Evolutionary conservation across 2,797 vertebrate genomes (phyloP).

Genomic region (Allobates femoralis): DNA sequence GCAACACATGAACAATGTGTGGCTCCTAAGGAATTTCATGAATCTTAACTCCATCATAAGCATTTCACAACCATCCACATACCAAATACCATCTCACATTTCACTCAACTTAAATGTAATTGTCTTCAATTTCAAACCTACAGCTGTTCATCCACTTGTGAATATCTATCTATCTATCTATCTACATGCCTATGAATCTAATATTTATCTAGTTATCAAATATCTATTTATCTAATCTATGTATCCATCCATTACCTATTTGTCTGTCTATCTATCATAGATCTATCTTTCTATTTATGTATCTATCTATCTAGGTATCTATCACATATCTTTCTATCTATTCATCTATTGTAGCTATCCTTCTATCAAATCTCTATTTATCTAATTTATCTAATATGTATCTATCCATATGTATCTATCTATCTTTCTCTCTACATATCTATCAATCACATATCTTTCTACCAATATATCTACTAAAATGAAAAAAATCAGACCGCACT

Average conservation of each 20-base stretch:
- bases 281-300: too few relatives aligned
- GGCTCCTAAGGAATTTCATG: background rate
- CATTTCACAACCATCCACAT: background rate
- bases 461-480: too few relatives aligned
- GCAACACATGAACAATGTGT: background rate
- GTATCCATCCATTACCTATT: too few relatives aligned
- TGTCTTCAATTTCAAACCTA: background rate
- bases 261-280: too few relatives aligned
- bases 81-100: background rate
- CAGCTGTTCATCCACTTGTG: conserved; percentile 10
- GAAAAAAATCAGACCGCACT: too few relatives aligned
- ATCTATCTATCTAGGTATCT: too few relatives aligned
- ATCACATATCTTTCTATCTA: too few relatives aligned
- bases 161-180: too few relatives aligned
- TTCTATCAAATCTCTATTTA: background rate
- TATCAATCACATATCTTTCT: background rate
- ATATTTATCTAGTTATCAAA: too few relatives aligned
- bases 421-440: background rate
- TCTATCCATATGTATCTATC: background rate
- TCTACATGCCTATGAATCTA: too few relatives aligned
- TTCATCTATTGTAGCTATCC: too few relatives aligned
- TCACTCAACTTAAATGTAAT: background rate
- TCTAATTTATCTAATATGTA: background rate
- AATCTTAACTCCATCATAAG: background rate
- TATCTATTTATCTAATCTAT: too few relatives aligned